phyloP scores from a whole-genome alignment of 37 sponge, comb jelly and placozoan genomes.

The Beroe ovata region DNA sequence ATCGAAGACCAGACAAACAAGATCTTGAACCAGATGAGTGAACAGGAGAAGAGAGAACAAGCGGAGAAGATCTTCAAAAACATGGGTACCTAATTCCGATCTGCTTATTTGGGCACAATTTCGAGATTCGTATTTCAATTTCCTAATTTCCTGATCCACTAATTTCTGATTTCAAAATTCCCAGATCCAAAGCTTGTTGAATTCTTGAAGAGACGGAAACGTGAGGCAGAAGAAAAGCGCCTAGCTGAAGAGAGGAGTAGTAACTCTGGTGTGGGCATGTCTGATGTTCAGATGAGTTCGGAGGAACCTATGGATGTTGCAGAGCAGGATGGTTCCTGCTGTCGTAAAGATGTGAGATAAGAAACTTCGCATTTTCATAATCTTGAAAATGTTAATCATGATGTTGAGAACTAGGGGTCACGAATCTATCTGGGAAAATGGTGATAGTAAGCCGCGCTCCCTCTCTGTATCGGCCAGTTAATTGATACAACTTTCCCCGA shows the following conservation, averaged over 20 bases:
- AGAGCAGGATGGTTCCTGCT: not conserved
- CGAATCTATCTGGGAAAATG: too few relatives aligned
- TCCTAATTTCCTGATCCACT: not conserved
- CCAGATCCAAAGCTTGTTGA: constrained; percentile 33
- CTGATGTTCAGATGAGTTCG: not conserved
- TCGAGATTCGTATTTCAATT: not conserved
- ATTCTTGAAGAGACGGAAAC: constrained; percentile 21
- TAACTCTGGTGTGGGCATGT: not conserved
- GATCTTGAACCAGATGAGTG: not conserved
- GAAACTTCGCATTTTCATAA: not conserved
- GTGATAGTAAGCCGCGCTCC: too few relatives aligned
- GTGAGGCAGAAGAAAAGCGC: constrained; percentile 10
- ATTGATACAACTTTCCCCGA: too few relatives aligned
- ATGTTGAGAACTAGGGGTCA: too few relatives aligned
- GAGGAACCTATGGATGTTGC: not conserved
- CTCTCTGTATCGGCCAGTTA: too few relatives aligned
- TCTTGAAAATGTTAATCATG: too few relatives aligned
- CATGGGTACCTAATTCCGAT: constrained; percentile 43
- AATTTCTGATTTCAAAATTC: not conserved
- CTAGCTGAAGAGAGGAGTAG: not conserved
- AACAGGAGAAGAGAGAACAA: constrained; percentile 13
- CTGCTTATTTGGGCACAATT: too few relatives aligned
- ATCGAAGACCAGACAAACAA: constrained; percentile 33
- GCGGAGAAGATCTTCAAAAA: constrained; percentile 38
- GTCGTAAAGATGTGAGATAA: not conserved